Base-by-base conservation (phyloP, 1,140 invertebrate genomes). In the Megathymus violae region DNA sequence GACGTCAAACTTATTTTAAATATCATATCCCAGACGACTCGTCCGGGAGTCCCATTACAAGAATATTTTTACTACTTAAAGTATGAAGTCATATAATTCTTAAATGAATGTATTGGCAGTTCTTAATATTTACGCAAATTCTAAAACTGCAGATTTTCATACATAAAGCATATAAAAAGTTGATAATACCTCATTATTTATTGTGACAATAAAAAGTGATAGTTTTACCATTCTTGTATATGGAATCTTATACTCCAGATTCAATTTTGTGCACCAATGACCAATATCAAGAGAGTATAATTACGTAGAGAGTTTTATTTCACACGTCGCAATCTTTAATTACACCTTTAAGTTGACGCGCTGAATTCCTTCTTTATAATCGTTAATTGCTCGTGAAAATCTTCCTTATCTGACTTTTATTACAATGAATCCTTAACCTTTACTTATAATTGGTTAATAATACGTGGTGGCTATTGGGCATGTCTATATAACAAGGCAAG, bases 401-500 rank as follows among this genome's bases (percentile, higher is more conserved):
- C 15, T 16, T 6, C 41, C 41, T 43, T 43, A 43, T 43, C 16
- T 19, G 41, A 43, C 14, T 43, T 43, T 43, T 16, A 43, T 19
- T 43, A 7, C 9, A 16, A 3, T 43, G 0, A 19, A 43, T 43
- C 15, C 10, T 19, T 43, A 17, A 10, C 15, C 41, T 10, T 43
- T 17, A 16, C 1, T 10, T 15, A 38, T 15, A 41, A 41, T 15
- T 41, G 13, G 40, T 41, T 41, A 9, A 2, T 63, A 25, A 6
- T 6, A 25, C 22, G 22, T 25, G 22, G 22, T 25, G 22, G 22
- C 6, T 6, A 25, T 3, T 6, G 22, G n/a, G n/a, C n/a, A n/a
- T n/a, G n/a, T n/a, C n/a, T n/a, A n/a, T n/a, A n/a, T n/a, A n/a
- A n/a, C n/a, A n/a, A n/a, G n/a, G n/a, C n/a, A n/a, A n/a, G n/a